These are phyloP conservation scores for Hippopotamus amphibius DNA, from an alignment of 2,113 vertebrate genomes.

Conservation along the genomic window DNA sequence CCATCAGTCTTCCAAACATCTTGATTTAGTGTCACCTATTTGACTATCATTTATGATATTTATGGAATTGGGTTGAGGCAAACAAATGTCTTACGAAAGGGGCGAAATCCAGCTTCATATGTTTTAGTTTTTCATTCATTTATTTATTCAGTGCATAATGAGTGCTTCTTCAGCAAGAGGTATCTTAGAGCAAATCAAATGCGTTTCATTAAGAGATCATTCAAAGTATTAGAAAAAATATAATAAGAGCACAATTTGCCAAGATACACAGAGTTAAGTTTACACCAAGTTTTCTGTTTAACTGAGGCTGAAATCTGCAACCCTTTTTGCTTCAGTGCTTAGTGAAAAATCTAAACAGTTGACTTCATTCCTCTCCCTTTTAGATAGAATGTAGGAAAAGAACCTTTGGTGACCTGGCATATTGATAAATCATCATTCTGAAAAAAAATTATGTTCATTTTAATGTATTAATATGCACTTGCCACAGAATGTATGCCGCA, in stretches of 20 bases:
- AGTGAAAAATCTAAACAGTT: background rate
- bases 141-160: background rate
- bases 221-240: background rate
- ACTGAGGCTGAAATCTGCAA: background rate
- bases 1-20: background rate
- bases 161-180: background rate
- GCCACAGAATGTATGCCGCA: background rate
- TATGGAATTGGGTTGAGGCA: background rate
- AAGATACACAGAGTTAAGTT: background rate
- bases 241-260: background rate
- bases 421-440: background rate
- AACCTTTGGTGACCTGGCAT: background rate
- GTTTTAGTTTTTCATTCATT: background rate
- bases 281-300: slow-evolving; percentile 51
- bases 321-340: background rate
- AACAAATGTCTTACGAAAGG: slow-evolving; percentile 2
- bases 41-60: background rate
- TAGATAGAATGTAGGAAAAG: background rate
- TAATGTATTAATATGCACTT: background rate
- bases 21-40: slow-evolving; percentile 56
- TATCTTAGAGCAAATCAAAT: background rate
- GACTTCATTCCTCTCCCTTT: background rate
- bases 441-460: background rate
- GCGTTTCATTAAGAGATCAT: background rate
- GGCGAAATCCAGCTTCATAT: background rate